Evolutionary conservation across 2,113 vertebrate species (phyloP).

Genomic region (Aldabrachelys gigantea): DNA sequence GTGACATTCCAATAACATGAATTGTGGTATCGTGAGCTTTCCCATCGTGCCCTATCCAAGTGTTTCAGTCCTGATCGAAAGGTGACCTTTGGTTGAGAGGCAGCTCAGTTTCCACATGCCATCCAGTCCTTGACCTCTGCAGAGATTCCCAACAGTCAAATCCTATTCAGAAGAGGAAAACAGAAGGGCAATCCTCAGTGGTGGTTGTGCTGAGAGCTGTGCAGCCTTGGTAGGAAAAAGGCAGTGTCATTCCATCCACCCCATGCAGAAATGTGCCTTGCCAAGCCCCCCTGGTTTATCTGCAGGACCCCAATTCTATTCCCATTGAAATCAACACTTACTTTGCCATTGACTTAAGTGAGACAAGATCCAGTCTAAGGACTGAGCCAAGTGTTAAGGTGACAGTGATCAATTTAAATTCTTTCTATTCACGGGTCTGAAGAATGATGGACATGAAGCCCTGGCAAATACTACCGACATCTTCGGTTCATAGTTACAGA

Average conservation of each 20-base stretch:
- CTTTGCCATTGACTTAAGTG: background rate
- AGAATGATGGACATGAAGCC: conserved; percentile 1
- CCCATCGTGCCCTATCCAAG: background rate
- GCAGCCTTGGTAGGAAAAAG: background rate
- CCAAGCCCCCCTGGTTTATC: background rate
- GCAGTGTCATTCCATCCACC: background rate
- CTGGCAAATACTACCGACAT: conserved; percentile 29
- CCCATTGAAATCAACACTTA: background rate
- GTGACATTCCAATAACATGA: background rate
- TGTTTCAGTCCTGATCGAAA: fast-evolving
- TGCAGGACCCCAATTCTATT: background rate
- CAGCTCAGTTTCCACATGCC: background rate
- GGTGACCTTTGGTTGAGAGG: background rate
- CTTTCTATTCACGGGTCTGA: background rate
- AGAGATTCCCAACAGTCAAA: background rate
- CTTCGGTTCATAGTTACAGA: background rate
- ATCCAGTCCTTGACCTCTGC: fast-evolving
- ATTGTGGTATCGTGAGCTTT: background rate
- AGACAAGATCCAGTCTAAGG: background rate
- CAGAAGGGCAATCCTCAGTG: background rate
- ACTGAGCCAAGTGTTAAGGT: conserved; percentile 24
- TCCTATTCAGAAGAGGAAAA: background rate
- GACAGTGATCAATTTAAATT: conserved; percentile 20
- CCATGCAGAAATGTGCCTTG: background rate
- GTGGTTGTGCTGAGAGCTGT: background rate